A percentile compares a stretch with the other conserved stretches of the same genome.
phyloP scores from a whole-genome alignment of 2,113 vertebrate species.

The Hipposideros armiger region DNA sequence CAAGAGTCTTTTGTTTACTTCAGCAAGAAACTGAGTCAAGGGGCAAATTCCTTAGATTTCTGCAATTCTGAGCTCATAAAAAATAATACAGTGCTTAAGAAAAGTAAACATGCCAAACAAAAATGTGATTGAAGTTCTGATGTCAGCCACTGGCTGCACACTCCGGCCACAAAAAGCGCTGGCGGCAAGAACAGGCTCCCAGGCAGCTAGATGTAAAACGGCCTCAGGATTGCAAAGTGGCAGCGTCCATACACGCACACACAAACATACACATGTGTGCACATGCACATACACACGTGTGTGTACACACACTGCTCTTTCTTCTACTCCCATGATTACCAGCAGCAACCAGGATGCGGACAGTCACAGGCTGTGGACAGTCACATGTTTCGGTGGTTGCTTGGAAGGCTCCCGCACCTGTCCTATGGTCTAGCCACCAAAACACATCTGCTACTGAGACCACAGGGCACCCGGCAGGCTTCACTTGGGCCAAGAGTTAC shows the following conservation, averaged over 20 bases:
- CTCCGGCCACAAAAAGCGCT: background rate
- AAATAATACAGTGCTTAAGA: conserved; percentile 37
- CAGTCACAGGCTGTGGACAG: too few species aligned
- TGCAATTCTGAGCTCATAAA: conserved; percentile 70
- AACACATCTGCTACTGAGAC: background rate
- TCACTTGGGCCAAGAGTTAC: background rate
- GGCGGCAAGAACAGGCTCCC: background rate
- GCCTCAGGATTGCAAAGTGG: conserved; percentile 56
- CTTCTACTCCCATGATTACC: background rate
- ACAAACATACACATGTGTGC: too few species aligned
- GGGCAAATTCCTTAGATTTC: conserved; percentile 72
- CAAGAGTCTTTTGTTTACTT: conserved; percentile 76
- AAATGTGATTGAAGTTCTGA: conserved; percentile 54
- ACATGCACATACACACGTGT: background rate
- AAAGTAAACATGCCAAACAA: conserved; percentile 67
- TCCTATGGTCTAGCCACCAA: background rate
- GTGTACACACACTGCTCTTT: background rate
- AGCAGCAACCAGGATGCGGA: background rate
- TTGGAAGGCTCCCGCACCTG: background rate
- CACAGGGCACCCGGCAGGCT: background rate
- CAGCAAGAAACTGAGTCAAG: conserved; percentile 68
- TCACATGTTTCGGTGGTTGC: background rate
- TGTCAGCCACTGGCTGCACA: conserved; percentile 60
- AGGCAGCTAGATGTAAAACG: background rate
- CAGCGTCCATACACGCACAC: background rate